Percentiles rank a stretch among this genome's conserved stretches.
Evolutionary conservation across 2,888 invertebrate genomes (phyloP).

Genomic region (Allygus modestus): DNA sequence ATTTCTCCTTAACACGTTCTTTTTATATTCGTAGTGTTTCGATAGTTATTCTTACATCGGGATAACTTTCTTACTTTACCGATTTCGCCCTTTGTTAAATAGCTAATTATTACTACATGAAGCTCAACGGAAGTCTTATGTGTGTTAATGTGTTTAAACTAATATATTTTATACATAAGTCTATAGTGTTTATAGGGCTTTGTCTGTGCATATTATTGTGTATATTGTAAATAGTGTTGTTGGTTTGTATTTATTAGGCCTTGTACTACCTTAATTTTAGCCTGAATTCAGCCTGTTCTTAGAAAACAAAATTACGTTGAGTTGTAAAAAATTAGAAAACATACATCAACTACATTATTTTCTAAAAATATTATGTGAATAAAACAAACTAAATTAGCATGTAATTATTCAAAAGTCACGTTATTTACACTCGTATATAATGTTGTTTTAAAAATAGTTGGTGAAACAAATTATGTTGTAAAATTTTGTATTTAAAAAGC

Average conservation of each 20-base stretch:
- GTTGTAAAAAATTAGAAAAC: neutral
- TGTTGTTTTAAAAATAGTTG: neutral
- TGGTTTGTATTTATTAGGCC: constrained; percentile 51
- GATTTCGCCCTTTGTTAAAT: constrained; percentile 21
- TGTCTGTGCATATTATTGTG: constrained; percentile 57
- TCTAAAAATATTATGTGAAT: neutral
- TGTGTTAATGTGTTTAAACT: constrained; percentile 53
- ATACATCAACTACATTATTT: neutral
- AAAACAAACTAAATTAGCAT: neutral
- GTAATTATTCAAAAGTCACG: neutral
- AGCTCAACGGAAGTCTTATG: constrained; percentile 57
- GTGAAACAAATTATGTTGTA: neutral
- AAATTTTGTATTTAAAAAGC: neutral
- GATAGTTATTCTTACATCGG: neutral
- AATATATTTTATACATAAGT: constrained; percentile 56
- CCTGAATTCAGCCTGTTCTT: constrained; percentile 34
- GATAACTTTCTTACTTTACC: constrained; percentile 27
- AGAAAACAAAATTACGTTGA: neutral
- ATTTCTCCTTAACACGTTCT: constrained; percentile 1
- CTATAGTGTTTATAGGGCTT: constrained; percentile 59
- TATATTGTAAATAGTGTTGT: constrained; percentile 58
- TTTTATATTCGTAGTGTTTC: constrained; percentile 46
- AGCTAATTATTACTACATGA: constrained; percentile 48
- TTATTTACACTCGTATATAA: neutral
- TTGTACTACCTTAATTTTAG: constrained; percentile 39